Conservation (phyloP, 2,797 vertebrate species). For the Thalassophryne amazonica region DNA sequence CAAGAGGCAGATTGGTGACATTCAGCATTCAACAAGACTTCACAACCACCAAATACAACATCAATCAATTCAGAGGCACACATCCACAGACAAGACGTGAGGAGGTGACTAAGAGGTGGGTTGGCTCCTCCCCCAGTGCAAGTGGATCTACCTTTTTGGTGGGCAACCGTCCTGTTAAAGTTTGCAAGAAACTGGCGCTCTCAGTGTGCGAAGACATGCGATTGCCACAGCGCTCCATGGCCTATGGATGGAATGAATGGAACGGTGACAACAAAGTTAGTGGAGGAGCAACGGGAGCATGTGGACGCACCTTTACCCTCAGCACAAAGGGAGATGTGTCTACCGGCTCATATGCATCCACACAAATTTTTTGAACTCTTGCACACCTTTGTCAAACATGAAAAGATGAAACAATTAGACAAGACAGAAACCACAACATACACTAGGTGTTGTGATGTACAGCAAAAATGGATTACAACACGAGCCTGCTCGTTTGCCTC, state of each 20-base stretch:
- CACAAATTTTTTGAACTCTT: slow-evolving; percentile 27
- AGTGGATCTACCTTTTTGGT: slow-evolving; percentile 99
- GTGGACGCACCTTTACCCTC: slow-evolving; percentile 61
- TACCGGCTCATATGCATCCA: slow-evolving; percentile 28
- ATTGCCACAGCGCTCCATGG: slow-evolving; percentile 99
- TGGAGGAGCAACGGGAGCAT: slow-evolving; percentile 73
- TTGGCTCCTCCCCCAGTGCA: slow-evolving; percentile 74
- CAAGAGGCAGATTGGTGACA: slow-evolving; percentile 60
- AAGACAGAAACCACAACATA: slow-evolving; percentile 28
- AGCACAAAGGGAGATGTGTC: slow-evolving; percentile 47
- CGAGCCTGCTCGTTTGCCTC: no score
- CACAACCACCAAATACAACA: slow-evolving; percentile 77
- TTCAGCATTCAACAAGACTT: slow-evolving; percentile 71
- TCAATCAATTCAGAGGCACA: slow-evolving; percentile 64
- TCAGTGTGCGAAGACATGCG: slow-evolving; percentile 99
- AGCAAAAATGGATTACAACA: no score
- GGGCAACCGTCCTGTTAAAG: slow-evolving; percentile 99
- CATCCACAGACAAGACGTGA: slow-evolving; percentile 74
- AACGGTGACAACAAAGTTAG: slow-evolving; percentile 93
- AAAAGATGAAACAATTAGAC: slow-evolving; percentile 48
- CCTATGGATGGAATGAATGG: slow-evolving; percentile 98
- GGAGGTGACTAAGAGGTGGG: slow-evolving; percentile 53
- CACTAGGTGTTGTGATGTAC: no score
- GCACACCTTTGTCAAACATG: slow-evolving; percentile 38
- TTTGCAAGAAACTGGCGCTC: slow-evolving; percentile 99